phyloP scores from a whole-genome alignment of 2,113 vertebrate genomes.

The Himantopus leucocephalus region DNA sequence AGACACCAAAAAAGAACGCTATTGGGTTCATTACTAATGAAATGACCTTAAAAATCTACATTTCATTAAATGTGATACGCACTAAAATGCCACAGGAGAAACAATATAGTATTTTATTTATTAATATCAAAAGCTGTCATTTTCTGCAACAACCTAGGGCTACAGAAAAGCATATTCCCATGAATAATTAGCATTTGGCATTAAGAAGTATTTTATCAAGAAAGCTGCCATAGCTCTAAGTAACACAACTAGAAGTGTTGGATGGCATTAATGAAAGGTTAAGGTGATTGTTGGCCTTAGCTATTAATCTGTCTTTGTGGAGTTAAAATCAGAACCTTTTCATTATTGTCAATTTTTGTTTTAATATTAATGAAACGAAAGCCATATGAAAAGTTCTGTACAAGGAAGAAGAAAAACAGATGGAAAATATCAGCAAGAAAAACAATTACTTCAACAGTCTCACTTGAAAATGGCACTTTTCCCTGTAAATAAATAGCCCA shows the following conservation, averaged over 20 bases:
- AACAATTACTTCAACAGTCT: background rate
- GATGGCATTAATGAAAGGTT: background rate
- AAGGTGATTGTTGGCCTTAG: background rate
- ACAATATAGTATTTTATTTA: conserved; percentile 32
- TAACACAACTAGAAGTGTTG: background rate
- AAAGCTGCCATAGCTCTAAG: background rate
- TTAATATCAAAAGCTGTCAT: conserved; percentile 32
- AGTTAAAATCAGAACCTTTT: background rate
- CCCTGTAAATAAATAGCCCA: background rate
- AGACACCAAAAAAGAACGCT: background rate
- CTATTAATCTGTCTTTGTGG: background rate
- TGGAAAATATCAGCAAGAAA: background rate
- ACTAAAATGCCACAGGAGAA: background rate
- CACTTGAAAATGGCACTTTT: background rate
- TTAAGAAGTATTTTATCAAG: conserved; percentile 31
- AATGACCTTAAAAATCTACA: conserved; percentile 26
- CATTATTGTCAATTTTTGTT: background rate
- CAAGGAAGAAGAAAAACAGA: background rate
- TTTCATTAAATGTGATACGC: background rate
- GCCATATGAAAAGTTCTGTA: background rate
- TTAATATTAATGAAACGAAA: background rate
- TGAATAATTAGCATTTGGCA: conserved; percentile 48
- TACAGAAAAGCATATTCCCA: background rate
- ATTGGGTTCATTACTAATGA: background rate
- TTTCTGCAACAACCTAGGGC: conserved; percentile 20